These are phyloP conservation scores for Syritta pipiens DNA, from an alignment of 2,888 invertebrate genomes.

Conservation along the genomic window DNA sequence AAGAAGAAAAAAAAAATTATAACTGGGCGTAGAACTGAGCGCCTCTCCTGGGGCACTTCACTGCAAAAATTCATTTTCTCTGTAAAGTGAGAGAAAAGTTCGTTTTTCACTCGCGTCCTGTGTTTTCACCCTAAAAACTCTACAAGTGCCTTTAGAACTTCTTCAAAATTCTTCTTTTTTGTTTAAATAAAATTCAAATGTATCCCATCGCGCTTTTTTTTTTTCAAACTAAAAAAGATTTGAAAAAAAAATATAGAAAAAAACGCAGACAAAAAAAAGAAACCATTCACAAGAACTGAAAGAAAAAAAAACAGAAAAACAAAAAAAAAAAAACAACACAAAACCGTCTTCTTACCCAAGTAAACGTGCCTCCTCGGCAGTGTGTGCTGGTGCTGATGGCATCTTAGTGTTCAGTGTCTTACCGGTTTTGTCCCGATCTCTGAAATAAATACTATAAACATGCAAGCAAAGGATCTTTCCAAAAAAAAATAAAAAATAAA, in stretches of 20 bases:
- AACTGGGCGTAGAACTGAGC: slow-evolving; percentile 34
- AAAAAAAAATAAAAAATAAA: slow-evolving; percentile 64
- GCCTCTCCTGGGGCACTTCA: slow-evolving; percentile 53
- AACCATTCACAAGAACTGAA: slow-evolving; percentile 27
- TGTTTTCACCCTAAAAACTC: slow-evolving; percentile 1
- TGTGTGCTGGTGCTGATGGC: slow-evolving; percentile 80
- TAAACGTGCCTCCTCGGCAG: slow-evolving; percentile 91
- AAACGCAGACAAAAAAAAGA: slow-evolving; percentile 1
- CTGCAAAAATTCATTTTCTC: slow-evolving; percentile 6
- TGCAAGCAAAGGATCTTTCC: slow-evolving; percentile 77
- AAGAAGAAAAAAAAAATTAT: slow-evolving; percentile 22
- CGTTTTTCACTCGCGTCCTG: neutral
- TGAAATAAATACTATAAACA: slow-evolving; percentile 80
- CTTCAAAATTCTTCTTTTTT: too few species aligned
- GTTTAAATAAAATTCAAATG: slow-evolving; percentile 12
- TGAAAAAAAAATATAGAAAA: neutral
- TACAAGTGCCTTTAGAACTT: slow-evolving; percentile 11
- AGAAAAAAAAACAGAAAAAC: slow-evolving; percentile 21
- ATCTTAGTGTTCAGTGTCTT: slow-evolving; percentile 80
- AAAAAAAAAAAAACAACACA: slow-evolving; percentile 17
- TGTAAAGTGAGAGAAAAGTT: slow-evolving; percentile 5
- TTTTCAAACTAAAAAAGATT: too few species aligned
- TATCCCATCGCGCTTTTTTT: slow-evolving; percentile 59
- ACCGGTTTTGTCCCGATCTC: slow-evolving; percentile 80
- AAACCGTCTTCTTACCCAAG: slow-evolving; percentile 86